These are phyloP conservation scores for Lindbergichthys nudifrons DNA, from an alignment of 2,797 vertebrate genomes.

Conservation along the genomic window DNA sequence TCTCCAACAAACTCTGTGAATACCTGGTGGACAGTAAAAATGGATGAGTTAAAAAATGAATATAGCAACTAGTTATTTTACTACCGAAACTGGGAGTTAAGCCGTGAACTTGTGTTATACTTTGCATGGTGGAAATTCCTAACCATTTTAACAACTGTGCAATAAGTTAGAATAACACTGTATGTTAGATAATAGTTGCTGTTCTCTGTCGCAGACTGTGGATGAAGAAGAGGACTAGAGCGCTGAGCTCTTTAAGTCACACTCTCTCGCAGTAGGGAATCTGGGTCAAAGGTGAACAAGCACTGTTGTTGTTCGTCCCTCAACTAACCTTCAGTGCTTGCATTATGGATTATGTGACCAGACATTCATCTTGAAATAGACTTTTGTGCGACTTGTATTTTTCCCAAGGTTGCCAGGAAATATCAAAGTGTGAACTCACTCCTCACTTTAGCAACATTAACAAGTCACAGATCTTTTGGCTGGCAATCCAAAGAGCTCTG, in stretches of 20 bases:
- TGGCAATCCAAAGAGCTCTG: neutral
- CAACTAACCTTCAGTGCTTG: conserved; percentile 54
- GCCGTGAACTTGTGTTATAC: neutral
- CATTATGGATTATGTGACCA: neutral
- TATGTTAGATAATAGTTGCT: conserved; percentile 1
- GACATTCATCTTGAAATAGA: conserved; percentile 15
- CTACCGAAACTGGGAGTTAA: neutral
- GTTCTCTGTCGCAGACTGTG: conserved; percentile 12
- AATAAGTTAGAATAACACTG: neutral
- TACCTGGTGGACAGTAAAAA: conserved; percentile 86
- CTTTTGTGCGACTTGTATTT: neutral
- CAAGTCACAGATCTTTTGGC: neutral
- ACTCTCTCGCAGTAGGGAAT: conserved; percentile 30
- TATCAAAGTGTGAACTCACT: neutral
- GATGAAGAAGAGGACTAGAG: conserved; percentile 1
- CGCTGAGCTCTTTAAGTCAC: conserved; percentile 32
- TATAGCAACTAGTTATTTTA: neutral
- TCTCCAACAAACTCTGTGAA: conserved; percentile 93
- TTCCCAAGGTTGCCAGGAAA: conserved; percentile 4
- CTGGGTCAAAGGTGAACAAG: conserved; percentile 74
- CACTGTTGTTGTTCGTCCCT: conserved; percentile 38
- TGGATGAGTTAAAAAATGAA: neutral
- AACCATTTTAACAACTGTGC: neutral
- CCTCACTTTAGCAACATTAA: neutral
- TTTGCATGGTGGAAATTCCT: neutral